These are phyloP conservation scores for Rhabdomys dilectus DNA, from an alignment of 2,113 vertebrate genomes.

Conservation along the genomic window DNA sequence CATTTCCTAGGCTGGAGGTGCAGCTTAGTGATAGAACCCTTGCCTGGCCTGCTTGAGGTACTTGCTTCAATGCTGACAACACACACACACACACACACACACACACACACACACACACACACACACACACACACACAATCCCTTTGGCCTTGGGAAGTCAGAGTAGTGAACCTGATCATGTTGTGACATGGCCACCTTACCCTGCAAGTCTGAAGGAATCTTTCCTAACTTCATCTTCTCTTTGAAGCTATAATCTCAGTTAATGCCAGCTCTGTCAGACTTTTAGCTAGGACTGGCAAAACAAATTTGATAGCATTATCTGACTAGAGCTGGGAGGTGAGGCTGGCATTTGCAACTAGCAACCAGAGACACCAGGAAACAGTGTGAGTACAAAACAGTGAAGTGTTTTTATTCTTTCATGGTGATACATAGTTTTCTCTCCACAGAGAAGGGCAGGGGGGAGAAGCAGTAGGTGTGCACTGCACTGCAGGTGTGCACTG, in stretches of 20 bases:
- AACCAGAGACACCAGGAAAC: neutral
- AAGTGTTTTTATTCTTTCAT: neutral
- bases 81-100: neutral
- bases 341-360: neutral
- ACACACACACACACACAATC: neutral
- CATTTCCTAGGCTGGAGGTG: neutral
- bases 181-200: neutral
- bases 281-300: neutral
- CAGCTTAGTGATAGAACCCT: neutral
- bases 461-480: neutral
- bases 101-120: neutral
- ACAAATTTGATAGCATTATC: neutral
- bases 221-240: neutral
- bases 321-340: neutral
- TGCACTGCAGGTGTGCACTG: neutral
- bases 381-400: neutral
- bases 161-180: neutral
- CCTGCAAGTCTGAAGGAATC: neutral
- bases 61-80: neutral
- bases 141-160: neutral
- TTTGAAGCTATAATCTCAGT: neutral
- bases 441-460: neutral
- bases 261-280: neutral
- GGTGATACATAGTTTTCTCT: neutral
- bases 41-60: neutral